These are phyloP conservation scores for Epiblema foenella DNA, from an alignment of 2,888 invertebrate genomes.

Conservation along the genomic window DNA sequence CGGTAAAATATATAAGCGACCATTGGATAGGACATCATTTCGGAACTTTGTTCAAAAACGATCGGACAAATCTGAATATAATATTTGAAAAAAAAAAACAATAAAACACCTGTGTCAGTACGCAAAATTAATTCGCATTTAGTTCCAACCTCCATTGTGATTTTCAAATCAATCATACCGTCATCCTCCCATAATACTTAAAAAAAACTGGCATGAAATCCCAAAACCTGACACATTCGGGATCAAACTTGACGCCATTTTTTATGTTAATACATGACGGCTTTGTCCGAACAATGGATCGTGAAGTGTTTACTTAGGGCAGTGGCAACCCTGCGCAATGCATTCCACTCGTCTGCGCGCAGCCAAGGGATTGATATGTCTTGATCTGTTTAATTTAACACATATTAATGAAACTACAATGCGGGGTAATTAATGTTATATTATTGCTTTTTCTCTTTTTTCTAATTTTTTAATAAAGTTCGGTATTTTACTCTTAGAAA, in stretches of 20 bases:
- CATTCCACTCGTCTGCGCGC: conserved; percentile 52
- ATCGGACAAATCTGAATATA: background rate
- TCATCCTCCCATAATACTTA: background rate
- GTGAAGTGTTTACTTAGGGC: conserved; percentile 57
- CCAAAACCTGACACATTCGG: conserved; percentile 30
- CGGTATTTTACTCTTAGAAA: too few species aligned
- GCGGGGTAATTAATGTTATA: too few species aligned
- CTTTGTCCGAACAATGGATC: conserved; percentile 50
- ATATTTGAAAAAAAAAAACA: background rate
- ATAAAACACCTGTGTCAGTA: background rate
- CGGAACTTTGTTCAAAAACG: background rate
- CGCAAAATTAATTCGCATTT: conserved; percentile 11
- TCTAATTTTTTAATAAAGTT: too few species aligned
- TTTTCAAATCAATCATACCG: conserved; percentile 20
- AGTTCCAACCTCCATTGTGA: conserved; percentile 1
- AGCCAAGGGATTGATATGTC: conserved; percentile 36
- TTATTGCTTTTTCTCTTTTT: too few species aligned
- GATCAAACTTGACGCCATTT: conserved; percentile 42
- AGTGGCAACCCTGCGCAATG: conserved; percentile 58
- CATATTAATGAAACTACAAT: background rate
- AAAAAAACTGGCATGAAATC: conserved; percentile 11
- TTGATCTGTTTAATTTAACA: conserved; percentile 48
- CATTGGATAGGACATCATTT: background rate
- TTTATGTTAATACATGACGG: conserved; percentile 41
- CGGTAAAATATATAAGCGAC: too few species aligned